Evolutionary conservation across 2,888 invertebrate genomes (phyloP).

Genomic region (Cremastinae sp.): DNA sequence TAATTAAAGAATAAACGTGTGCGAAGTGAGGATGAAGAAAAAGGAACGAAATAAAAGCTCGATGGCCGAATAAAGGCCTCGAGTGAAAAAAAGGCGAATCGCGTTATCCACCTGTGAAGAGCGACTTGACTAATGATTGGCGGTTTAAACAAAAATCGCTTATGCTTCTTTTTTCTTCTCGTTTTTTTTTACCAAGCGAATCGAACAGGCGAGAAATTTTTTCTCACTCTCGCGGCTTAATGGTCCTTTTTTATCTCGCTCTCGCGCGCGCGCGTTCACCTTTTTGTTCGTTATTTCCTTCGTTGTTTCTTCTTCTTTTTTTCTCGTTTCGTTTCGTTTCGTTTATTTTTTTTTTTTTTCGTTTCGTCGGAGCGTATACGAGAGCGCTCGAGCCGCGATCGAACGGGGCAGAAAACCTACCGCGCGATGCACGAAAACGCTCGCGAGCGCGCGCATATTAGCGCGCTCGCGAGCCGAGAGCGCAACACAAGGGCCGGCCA

Average conservation of each 20-base stretch:
- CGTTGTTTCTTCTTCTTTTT: neutral
- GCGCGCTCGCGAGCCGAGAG: neutral
- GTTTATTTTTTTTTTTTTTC: no score
- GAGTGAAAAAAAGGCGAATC: neutral
- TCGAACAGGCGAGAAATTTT: conserved; percentile 33
- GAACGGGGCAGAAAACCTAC: conserved; percentile 61
- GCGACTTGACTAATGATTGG: conserved; percentile 71
- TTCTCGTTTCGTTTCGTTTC: no score
- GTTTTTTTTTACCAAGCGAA: neutral
- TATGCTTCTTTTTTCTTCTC: conserved; percentile 5
- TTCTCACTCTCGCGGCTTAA: conserved; percentile 52
- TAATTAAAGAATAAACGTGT: no score
- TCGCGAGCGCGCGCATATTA: neutral
- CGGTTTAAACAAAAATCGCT: conserved; percentile 71
- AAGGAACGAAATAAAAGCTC: neutral
- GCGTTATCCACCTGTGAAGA: conserved; percentile 62
- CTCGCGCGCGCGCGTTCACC: no score
- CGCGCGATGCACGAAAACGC: conserved; percentile 34
- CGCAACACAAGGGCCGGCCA: conserved; percentile 73
- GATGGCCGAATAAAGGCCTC: no score
- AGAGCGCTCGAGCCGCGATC: conserved; percentile 25
- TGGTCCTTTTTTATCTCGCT: no score
- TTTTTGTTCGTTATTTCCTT: no score
- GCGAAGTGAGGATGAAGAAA: neutral
- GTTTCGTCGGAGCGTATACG: no score